Evolutionary conservation across 2,113 vertebrate species (phyloP).

Genomic region (Nibea albiflora): DNA sequence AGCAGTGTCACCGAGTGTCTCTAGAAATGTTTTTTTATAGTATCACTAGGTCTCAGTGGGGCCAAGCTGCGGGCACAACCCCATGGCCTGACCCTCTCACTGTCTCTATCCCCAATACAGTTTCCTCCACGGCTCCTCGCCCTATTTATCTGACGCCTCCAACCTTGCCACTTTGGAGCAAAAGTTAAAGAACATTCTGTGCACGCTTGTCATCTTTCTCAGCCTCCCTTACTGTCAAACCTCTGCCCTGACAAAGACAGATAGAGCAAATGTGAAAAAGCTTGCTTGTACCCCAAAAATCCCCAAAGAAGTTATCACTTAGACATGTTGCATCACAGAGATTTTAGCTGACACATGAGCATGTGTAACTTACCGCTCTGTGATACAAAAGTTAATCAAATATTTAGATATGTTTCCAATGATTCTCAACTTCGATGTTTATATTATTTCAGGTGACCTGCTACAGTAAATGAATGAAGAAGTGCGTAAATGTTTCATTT

Average conservation of each 20-base stretch:
- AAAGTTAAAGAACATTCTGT: conserved; percentile 40
- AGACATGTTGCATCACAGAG: conserved; percentile 2
- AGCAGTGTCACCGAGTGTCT: conserved; percentile 67
- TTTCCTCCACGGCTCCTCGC: conserved; percentile 32
- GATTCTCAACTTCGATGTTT: background rate
- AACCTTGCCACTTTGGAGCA: conserved; percentile 29
- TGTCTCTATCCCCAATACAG: conserved; percentile 18
- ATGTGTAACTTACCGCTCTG: conserved; percentile 5
- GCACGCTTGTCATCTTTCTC: conserved; percentile 23
- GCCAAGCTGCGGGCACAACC: conserved; percentile 46
- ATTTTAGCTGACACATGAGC: conserved; percentile 6
- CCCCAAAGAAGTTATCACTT: conserved; percentile 1
- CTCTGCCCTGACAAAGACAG: background rate
- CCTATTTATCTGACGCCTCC: conserved; percentile 27
- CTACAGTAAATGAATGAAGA: background rate
- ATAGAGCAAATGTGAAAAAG: conserved; percentile 38
- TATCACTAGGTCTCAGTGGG: conserved; percentile 58
- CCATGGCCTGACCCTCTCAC: background rate
- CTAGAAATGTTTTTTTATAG: conserved; percentile 66
- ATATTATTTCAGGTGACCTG: background rate
- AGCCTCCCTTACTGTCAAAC: conserved; percentile 31
- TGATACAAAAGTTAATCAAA: conserved; percentile 5
- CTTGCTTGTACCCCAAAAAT: background rate
- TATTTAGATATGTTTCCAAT: background rate
- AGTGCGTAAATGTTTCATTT: background rate